These are phyloP conservation scores for Leuciscus idus DNA, from an alignment of 2,113 vertebrate species.

Conservation along the genomic window DNA sequence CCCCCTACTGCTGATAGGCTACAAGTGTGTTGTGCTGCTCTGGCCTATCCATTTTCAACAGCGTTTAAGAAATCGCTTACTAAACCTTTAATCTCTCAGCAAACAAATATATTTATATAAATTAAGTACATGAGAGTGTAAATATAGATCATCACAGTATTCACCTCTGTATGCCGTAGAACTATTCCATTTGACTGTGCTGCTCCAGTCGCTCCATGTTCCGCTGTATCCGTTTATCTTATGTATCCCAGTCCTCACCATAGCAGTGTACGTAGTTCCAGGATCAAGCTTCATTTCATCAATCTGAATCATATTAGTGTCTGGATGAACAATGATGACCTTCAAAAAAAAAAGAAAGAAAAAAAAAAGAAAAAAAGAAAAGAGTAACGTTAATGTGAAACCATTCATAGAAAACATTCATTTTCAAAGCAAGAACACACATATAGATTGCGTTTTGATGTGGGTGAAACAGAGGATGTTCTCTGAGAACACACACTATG, in stretches of 20 bases:
- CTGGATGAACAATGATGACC: background rate
- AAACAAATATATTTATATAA: background rate
- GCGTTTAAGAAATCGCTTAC: too few relatives aligned
- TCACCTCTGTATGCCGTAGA: background rate
- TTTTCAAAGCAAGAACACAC: background rate
- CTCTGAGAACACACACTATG: background rate
- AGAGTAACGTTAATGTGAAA: background rate
- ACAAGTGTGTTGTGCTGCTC: too few relatives aligned
- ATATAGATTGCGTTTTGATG: background rate
- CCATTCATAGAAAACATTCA: background rate
- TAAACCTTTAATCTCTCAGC: too few relatives aligned
- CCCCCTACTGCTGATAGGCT: too few relatives aligned
- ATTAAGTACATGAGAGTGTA: background rate
- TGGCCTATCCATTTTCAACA: too few relatives aligned
- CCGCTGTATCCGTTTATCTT: accelerated
- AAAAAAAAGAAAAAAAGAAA: background rate
- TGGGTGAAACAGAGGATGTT: constrained; percentile 18
- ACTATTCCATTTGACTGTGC: constrained; percentile 18
- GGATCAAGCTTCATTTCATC: background rate
- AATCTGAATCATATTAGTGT: background rate
- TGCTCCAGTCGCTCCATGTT: constrained; percentile 27
- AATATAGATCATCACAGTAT: background rate
- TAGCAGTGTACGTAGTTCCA: constrained; percentile 11
- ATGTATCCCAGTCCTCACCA: background rate
- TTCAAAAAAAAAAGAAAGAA: background rate